These are phyloP conservation scores for Cirrhinus mrigala DNA, from an alignment of 2,797 vertebrate genomes.

Conservation along the genomic window DNA sequence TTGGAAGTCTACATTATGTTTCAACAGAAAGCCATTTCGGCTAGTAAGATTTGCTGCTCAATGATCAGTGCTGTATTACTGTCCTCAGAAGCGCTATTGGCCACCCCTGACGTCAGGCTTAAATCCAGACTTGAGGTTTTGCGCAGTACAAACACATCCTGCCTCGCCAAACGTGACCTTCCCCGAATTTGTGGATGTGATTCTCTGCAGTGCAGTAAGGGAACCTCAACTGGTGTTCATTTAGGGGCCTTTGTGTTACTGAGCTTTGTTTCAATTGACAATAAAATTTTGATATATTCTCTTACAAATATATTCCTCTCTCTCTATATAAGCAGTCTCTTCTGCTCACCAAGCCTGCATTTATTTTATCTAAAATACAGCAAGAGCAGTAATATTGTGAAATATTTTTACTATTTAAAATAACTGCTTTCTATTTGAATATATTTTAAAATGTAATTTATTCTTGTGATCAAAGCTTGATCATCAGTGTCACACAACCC, in stretches of 20 bases:
- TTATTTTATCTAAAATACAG: too few species aligned
- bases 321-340: too few species aligned
- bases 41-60: not conserved
- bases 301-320: too few species aligned
- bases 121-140: conserved; percentile 79
- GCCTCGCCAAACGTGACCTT: conserved; percentile 74
- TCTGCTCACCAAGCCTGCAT: too few species aligned
- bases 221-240: not conserved
- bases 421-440: too few species aligned
- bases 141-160: conserved; percentile 74
- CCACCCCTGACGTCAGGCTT: conserved; percentile 80
- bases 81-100: conserved; percentile 67
- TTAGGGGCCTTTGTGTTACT: not conserved
- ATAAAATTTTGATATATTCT: too few species aligned
- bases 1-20: not conserved
- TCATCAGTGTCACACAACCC: too few species aligned
- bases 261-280: not conserved
- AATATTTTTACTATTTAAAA: too few species aligned
- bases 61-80: conserved; percentile 31
- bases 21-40: not conserved
- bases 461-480: too few species aligned
- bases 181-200: conserved; percentile 64
- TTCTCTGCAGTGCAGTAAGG: conserved; percentile 75
- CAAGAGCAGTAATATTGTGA: too few species aligned
- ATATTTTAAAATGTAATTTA: too few species aligned